These are phyloP conservation scores for Myoxocephalus aenaeus DNA, from an alignment of 2,797 vertebrate genomes.

Conservation along the genomic window DNA sequence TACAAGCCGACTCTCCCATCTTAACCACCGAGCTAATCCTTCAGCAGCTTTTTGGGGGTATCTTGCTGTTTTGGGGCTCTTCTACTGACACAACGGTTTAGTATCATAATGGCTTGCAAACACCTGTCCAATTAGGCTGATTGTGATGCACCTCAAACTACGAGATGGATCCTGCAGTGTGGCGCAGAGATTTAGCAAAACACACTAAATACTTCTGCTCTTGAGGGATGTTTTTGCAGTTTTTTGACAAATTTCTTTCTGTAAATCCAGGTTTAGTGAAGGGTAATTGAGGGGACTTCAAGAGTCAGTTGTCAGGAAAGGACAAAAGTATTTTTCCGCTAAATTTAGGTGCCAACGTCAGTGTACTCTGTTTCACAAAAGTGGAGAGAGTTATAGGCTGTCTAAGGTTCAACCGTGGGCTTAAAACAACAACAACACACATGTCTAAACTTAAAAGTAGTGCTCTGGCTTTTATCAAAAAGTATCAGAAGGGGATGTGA, in stretches of 20 bases:
- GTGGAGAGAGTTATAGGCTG: conserved; percentile 58
- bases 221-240: conserved; percentile 69
- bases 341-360: conserved; percentile 64
- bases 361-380: conserved; percentile 48
- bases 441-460: conserved; percentile 43
- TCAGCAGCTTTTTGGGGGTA: conserved; percentile 66
- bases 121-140: conserved; percentile 84
- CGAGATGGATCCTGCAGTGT: conserved; percentile 68
- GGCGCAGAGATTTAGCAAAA: conserved; percentile 75
- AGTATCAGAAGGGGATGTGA: conserved; percentile 10
- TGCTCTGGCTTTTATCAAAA: conserved; percentile 32
- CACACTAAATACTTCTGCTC: conserved; percentile 67
- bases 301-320: conserved; percentile 68
- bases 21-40: conserved; percentile 75
- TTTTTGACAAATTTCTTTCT: conserved; percentile 78
- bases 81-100: conserved; percentile 76
- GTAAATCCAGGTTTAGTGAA: conserved; percentile 81
- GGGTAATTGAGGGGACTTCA: conserved; percentile 75
- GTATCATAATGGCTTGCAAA: conserved; percentile 78
- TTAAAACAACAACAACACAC: conserved; percentile 26
- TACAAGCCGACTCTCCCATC: conserved; percentile 75
- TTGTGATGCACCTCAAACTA: conserved; percentile 77
- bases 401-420: conserved; percentile 43
- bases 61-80: conserved; percentile 76
- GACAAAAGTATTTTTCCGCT: conserved; percentile 71